Evolutionary conservation across 2,797 vertebrate genomes (phyloP).

Genomic region (Spizella passerina): DNA sequence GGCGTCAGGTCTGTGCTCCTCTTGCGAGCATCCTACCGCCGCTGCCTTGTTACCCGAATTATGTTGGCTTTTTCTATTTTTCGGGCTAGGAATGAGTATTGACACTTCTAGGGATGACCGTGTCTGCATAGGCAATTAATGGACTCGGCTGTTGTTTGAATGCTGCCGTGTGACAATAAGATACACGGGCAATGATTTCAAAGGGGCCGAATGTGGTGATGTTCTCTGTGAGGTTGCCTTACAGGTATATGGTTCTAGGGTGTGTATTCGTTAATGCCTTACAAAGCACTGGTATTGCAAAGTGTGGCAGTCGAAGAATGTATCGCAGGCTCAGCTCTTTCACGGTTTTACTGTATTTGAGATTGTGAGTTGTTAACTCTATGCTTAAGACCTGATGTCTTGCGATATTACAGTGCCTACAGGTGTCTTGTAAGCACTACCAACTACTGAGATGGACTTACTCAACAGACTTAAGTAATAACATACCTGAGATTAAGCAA

Average conservation of each 20-base stretch:
- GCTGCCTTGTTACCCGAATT: fast-evolving
- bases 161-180: background rate
- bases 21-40: fast-evolving
- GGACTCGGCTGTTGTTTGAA: background rate
- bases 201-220: fast-evolving
- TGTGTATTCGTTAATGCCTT: no score
- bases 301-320: background rate
- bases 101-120: background rate
- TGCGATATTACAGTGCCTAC: background rate
- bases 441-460: background rate
- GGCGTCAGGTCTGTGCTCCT: fast-evolving
- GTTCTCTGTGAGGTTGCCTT: background rate
- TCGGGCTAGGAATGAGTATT: fast-evolving
- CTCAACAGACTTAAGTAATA: conserved; percentile 25
- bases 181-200: fast-evolving
- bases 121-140: fast-evolving
- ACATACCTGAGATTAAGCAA: conserved; percentile 22
- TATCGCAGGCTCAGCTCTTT: background rate
- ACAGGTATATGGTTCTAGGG: fast-evolving
- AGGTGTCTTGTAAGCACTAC: background rate
- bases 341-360: fast-evolving
- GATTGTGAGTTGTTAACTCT: background rate
- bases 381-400: background rate
- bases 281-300: fast-evolving
- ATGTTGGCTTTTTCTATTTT: fast-evolving